These are phyloP conservation scores for Dromaius novaehollandiae DNA, from an alignment of 2,113 vertebrate species.

Conservation along the genomic window DNA sequence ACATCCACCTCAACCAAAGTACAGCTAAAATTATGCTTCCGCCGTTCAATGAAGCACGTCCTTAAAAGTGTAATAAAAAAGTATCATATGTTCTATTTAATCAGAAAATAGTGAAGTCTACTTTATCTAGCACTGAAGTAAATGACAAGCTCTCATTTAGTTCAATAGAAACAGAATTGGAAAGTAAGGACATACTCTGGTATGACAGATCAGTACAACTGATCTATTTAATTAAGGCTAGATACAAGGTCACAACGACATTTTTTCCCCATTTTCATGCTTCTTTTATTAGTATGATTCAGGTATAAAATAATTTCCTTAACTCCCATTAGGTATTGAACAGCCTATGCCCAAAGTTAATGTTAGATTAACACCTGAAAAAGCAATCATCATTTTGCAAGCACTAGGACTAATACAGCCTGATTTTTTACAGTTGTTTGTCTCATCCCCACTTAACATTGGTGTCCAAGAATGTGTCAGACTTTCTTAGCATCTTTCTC, in stretches of 20 bases:
- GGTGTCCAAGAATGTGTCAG: not conserved
- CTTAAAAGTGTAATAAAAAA: not conserved
- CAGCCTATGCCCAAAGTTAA: not conserved
- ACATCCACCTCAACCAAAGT: not conserved
- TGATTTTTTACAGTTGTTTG: not conserved
- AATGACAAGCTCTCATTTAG: not conserved
- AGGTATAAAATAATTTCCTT: not conserved
- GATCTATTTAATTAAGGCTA: not conserved
- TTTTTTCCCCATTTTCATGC: not conserved
- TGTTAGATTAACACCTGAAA: not conserved
- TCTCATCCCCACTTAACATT: not conserved
- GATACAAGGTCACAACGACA: not conserved
- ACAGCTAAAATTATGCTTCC: not conserved
- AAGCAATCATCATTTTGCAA: not conserved
- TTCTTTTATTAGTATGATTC: not conserved
- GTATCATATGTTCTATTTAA: not conserved
- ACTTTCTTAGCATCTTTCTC: not conserved
- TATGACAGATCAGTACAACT: not conserved
- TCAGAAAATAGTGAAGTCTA: not conserved
- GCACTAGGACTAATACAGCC: not conserved
- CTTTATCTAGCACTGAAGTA: not conserved
- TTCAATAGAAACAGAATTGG: not conserved
- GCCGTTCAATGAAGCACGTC: not conserved
- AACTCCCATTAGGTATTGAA: not conserved
- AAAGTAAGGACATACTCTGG: not conserved